These are phyloP conservation scores for Arremon brunneinucha DNA, from an alignment of 2,797 vertebrate genomes.

Conservation along the genomic window DNA sequence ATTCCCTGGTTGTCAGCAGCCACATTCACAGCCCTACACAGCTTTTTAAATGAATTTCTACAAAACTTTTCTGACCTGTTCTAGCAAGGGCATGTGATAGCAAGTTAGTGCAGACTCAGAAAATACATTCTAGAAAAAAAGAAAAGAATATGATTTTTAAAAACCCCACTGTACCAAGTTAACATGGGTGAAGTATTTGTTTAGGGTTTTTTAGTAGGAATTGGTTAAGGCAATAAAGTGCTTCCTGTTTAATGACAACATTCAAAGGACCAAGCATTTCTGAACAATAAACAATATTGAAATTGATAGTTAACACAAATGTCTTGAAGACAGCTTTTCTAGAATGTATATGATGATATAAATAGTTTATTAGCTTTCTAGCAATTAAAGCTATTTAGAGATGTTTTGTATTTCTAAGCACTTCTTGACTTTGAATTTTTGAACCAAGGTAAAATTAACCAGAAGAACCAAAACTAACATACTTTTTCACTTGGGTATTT, in stretches of 20 bases:
- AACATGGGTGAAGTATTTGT: not conserved
- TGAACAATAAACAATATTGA: not conserved
- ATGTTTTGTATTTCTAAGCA: not conserved
- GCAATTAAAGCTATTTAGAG: not conserved
- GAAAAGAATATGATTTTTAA: not conserved
- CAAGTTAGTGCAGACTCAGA: not conserved
- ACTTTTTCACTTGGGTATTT: not conserved
- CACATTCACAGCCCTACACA: accelerated
- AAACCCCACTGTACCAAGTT: not conserved
- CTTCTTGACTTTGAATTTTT: not conserved
- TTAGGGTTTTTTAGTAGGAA: not conserved
- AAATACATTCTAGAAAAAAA: not conserved
- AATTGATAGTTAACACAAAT: not conserved
- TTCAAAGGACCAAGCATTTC: not conserved
- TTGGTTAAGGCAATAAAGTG: not conserved
- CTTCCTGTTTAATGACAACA: not conserved
- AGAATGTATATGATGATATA: not conserved
- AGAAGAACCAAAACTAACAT: not conserved
- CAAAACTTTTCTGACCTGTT: not conserved
- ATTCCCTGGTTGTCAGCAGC: not conserved
- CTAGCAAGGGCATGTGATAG: not conserved
- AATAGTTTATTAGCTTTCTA: not conserved
- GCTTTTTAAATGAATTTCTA: not conserved
- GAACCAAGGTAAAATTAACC: not conserved
- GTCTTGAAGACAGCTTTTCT: not conserved